These are phyloP conservation scores for Pelecanus crispus DNA, from an alignment of 2,113 vertebrate genomes.

Conservation along the genomic window DNA sequence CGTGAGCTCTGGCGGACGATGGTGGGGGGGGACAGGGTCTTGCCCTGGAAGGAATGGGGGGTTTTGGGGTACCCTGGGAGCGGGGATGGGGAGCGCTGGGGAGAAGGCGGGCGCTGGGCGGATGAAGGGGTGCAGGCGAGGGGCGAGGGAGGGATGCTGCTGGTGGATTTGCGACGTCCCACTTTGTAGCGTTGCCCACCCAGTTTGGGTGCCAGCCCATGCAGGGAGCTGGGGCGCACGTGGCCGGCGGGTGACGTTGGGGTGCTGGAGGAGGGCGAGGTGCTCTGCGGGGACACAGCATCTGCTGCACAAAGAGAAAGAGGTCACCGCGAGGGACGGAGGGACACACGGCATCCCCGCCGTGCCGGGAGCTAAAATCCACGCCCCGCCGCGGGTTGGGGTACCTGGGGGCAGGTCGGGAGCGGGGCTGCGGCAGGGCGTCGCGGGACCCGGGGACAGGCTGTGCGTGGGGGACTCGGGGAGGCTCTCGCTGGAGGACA, in stretches of 20 bases:
- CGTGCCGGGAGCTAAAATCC: background rate
- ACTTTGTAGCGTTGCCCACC: conserved; percentile 85
- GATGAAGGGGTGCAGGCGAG: conserved; percentile 87
- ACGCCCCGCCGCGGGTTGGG: fast-evolving
- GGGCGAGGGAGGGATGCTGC: conserved; percentile 94
- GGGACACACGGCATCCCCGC: background rate
- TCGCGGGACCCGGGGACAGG: conserved; percentile 86
- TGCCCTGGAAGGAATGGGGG: conserved; percentile 80
- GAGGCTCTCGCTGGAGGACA: conserved; percentile 94
- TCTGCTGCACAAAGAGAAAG: conserved; percentile 71
- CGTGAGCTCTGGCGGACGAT: conserved; percentile 80
- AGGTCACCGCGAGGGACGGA: background rate
- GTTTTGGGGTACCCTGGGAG: conserved; percentile 79
- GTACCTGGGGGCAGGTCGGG: conserved; percentile 82
- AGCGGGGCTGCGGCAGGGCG: conserved; percentile 86
- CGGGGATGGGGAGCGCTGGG: conserved; percentile 86
- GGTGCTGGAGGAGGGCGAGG: conserved; percentile 89
- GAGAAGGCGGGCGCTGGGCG: conserved; percentile 80
- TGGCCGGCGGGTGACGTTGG: conserved; percentile 90
- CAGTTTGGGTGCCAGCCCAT: conserved; percentile 89
- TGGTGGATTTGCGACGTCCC: conserved; percentile 93
- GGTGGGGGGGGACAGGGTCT: conserved; percentile 85
- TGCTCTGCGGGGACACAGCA: conserved; percentile 83
- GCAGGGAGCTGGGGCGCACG: conserved; percentile 91
- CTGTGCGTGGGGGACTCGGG: conserved; percentile 96